Evolutionary conservation across 2,888 invertebrate species (phyloP), one percentile per base, ranked within the genome.

Genomic region (Tribolium freemani): DNA sequence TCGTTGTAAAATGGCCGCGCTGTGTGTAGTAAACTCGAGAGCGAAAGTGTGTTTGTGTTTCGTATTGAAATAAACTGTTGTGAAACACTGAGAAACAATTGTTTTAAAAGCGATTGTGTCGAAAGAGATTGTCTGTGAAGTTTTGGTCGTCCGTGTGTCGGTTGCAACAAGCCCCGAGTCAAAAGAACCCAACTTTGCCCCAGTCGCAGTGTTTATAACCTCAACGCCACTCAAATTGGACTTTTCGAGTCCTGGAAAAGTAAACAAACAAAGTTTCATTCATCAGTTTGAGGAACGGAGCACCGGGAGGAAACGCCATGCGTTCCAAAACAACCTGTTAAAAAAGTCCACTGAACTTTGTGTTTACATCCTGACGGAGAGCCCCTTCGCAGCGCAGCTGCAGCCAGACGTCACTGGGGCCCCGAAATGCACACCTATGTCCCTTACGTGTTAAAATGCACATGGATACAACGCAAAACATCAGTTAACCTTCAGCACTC

Each of bases 1-100:
- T 72, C 79, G 21, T 44, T 26, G 38, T 78, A 86, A 86, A 83
- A 87, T 87, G 87, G 87, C 87, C 81, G 86, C 83, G 80, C 76
- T 78, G 77, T 60, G 56, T 60, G 48, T 30, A 46, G 72, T 76
- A 74, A 77, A 71, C 78, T 79, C 44, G 48, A 48, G 63, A 82
- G 81, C 82, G 83, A 84, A 83, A 83, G 83, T 79, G 76, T 70
- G 75, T 75, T 79, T 77, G 44, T 66, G 74, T 78, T 79, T 74
- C 71, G 69, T 73, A 26, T 21, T 20, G 53, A 54, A 64, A 53
- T 11, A 75, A 75, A 76, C 78, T 75, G 77, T 82, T 83, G 81
- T 82, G 82, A 83, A 80, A 82, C 72, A 76, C 75, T 77, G 69
- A 73, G 78, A 79, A 76, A 80, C 77, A 69, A 76, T 77, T 76